phyloP scores from a whole-genome alignment of 2,888 invertebrate genomes.

The Bombyx huttoni region DNA sequence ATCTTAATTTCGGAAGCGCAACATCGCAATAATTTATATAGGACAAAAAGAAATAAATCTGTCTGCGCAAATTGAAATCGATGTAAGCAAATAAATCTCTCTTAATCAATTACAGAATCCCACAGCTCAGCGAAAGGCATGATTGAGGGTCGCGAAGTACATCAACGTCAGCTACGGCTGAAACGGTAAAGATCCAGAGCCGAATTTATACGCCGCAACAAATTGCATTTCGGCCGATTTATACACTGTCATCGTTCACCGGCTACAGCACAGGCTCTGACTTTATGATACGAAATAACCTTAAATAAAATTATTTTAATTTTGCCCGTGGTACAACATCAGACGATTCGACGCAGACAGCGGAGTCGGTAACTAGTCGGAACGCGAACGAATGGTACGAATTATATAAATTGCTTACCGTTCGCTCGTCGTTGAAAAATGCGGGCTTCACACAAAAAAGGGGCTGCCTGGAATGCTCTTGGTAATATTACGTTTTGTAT shows the following conservation, averaged over 20 bases:
- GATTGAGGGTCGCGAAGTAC: conserved; percentile 23
- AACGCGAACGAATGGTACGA: conserved; percentile 18
- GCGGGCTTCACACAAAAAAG: conserved; percentile 38
- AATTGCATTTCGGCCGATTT: conserved; percentile 35
- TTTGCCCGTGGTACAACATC: not conserved
- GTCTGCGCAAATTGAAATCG: not conserved
- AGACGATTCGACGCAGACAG: not conserved
- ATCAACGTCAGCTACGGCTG: conserved; percentile 17
- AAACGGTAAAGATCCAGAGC: conserved; percentile 15
- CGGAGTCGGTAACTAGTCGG: conserved; percentile 3
- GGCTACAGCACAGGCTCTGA: no score
- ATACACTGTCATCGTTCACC: conserved; percentile 12
- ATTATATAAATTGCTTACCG: conserved; percentile 48
- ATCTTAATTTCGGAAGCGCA: conserved; percentile 2
- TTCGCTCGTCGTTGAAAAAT: conserved; percentile 47
- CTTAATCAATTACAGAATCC: conserved; percentile 14
- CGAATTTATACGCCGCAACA: conserved; percentile 26
- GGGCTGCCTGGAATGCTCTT: conserved; percentile 25
- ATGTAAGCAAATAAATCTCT: conserved; percentile 14
- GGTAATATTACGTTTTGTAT: conserved; percentile 35
- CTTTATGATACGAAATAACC: not conserved
- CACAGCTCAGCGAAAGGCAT: conserved; percentile 12
- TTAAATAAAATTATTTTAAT: not conserved
- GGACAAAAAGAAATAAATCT: not conserved
- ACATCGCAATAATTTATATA: conserved; percentile 12